phyloP scores from a whole-genome alignment of 2,888 invertebrate genomes.

The Timandra comae region DNA sequence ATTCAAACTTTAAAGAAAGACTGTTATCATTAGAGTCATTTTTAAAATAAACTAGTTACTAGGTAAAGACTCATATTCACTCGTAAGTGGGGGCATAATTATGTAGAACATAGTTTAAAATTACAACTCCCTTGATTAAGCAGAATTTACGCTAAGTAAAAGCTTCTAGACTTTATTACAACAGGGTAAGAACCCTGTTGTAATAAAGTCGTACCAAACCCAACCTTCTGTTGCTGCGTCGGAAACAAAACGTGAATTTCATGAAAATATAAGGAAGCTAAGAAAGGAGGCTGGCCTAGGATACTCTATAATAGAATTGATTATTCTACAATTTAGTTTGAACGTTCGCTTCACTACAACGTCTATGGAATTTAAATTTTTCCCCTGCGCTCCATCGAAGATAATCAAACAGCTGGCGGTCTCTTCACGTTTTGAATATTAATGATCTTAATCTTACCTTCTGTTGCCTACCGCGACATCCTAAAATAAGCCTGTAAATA shows the following conservation, averaged over 20 bases:
- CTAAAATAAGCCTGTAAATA: conserved; percentile 21
- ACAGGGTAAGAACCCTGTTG: too few species aligned
- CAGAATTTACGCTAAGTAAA: too few species aligned
- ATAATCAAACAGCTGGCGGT: conserved; percentile 56
- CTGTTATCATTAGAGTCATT: too few species aligned
- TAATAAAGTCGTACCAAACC: too few species aligned
- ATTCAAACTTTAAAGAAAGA: too few species aligned
- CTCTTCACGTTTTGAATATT: conserved; percentile 52
- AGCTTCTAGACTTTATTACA: too few species aligned
- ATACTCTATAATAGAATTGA: conserved; percentile 34
- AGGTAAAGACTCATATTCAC: too few species aligned
- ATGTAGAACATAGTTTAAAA: too few species aligned
- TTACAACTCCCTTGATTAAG: too few species aligned
- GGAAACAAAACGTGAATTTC: conserved; percentile 20
- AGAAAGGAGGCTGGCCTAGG: conserved; percentile 7
- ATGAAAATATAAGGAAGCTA: background rate
- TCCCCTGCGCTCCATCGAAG: conserved; percentile 41
- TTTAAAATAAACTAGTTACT: too few species aligned
- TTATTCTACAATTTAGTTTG: conserved; percentile 38
- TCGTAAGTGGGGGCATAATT: too few species aligned
- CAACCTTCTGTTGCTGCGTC: too few species aligned
- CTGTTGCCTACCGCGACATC: conserved; percentile 22
- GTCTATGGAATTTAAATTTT: conserved; percentile 52
- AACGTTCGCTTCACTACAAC: conserved; percentile 28
- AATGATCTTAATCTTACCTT: conserved; percentile 43